Percentiles rank a stretch among this genome's conserved stretches.
Evolutionary conservation across 2,113 vertebrate species (phyloP).

Genomic region (Crotalus tigris): DNA sequence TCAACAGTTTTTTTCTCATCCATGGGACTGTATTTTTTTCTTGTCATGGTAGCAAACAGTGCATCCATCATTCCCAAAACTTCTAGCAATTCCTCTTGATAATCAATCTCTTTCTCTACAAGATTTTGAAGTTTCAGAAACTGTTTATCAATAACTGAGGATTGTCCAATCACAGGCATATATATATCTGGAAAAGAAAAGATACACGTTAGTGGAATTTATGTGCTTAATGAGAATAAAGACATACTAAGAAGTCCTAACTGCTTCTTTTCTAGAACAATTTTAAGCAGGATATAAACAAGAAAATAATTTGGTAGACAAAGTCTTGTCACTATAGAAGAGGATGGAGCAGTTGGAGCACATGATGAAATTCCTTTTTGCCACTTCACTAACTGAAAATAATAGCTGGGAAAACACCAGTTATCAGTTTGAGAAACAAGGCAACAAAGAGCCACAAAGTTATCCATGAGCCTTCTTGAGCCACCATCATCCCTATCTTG

Average conservation of each 20-base stretch:
- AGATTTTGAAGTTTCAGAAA: conserved; percentile 85
- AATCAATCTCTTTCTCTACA: conserved; percentile 86
- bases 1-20: conserved; percentile 50
- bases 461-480: background rate
- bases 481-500: background rate
- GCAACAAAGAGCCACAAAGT: background rate
- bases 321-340: background rate
- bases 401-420: background rate
- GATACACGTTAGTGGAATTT: background rate
- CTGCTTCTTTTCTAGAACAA: background rate
- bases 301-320: background rate
- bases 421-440: background rate
- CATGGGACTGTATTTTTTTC: conserved; percentile 65
- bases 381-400: background rate
- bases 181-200: conserved; percentile 80
- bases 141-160: conserved; percentile 84
- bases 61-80: conserved; percentile 96
- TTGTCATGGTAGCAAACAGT: conserved; percentile 86
- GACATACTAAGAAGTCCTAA: background rate
- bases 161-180: conserved; percentile 82
- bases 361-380: background rate
- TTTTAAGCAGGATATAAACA: background rate
- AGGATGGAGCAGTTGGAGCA: background rate
- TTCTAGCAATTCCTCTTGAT: conserved; percentile 88
- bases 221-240: background rate